Conservation (phyloP, 2,888 invertebrate species). For the Villa cingulata region DNA sequence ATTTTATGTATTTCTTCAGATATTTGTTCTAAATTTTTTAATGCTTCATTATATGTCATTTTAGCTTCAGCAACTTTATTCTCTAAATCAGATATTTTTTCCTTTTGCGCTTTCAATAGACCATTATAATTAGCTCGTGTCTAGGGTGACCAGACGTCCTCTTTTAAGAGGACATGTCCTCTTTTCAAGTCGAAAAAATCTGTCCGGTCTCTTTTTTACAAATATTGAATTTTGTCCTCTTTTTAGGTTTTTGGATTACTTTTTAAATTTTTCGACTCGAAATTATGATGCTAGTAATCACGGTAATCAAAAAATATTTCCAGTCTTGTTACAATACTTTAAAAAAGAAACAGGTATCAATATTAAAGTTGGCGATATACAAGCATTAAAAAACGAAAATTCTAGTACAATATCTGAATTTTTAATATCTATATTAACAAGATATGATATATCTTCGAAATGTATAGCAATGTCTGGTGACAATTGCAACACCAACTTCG, state of each 20-base stretch:
- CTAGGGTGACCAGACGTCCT: too few species aligned
- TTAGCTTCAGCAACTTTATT: conserved; percentile 65
- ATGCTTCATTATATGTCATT: conserved; percentile 72
- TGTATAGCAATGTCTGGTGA: conserved; percentile 10
- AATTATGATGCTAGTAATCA: conserved; percentile 18
- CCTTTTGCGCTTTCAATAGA: conserved; percentile 70
- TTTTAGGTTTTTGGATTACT: too few species aligned
- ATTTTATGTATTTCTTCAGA: conserved; percentile 76
- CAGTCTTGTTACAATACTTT: conserved; percentile 16
- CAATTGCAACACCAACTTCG: not conserved
- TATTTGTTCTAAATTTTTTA: conserved; percentile 75
- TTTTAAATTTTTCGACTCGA: too few species aligned
- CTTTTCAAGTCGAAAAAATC: too few species aligned
- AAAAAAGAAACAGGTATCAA: conserved; percentile 14
- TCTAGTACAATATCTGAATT: conserved; percentile 4
- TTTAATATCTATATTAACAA: conserved; percentile 2
- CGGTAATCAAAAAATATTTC: conserved; percentile 15
- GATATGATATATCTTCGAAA: conserved; percentile 7
- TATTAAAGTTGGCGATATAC: conserved; percentile 12
- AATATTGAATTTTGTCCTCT: too few species aligned
- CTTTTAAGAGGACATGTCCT: too few species aligned
- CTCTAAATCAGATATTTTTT: conserved; percentile 63
- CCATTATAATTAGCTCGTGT: conserved; percentile 85
- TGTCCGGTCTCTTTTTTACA: too few species aligned
- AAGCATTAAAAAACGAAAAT: conserved; percentile 5